These are phyloP conservation scores for Anthrax anthrax DNA, from an alignment of 2,888 invertebrate species.

Conservation along the genomic window DNA sequence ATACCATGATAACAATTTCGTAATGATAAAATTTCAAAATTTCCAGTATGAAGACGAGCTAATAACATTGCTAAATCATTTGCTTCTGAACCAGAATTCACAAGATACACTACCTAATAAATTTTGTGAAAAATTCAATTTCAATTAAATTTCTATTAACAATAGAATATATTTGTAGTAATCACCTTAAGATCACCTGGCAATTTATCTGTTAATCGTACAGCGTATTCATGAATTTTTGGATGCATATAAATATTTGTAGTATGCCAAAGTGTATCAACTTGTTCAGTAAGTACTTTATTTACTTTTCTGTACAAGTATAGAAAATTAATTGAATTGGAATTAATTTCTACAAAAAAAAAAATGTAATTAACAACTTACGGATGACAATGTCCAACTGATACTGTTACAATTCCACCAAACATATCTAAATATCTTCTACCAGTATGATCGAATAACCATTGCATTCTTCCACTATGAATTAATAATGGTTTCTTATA, in stretches of 20 bases:
- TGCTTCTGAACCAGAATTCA: conserved; percentile 95
- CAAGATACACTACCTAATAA: conserved; percentile 69
- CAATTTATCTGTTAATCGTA: conserved; percentile 62
- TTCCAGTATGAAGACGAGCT: conserved; percentile 72
- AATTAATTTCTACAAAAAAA: neutral
- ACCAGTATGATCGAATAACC: conserved; percentile 77
- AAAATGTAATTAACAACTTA: conserved; percentile 27
- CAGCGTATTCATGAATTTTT: conserved; percentile 79
- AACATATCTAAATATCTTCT: conserved; percentile 87
- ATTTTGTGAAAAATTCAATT: neutral
- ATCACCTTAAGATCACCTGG: conserved; percentile 71
- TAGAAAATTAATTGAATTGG: neutral
- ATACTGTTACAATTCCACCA: conserved; percentile 93
- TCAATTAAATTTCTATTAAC: too few relatives aligned
- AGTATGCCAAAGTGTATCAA: conserved; percentile 75
- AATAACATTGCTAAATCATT: conserved; percentile 87
- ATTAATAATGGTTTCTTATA: conserved; percentile 75
- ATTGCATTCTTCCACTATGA: conserved; percentile 81
- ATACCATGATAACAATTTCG: conserved; percentile 88
- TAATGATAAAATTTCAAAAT: conserved; percentile 71
- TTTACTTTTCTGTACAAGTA: conserved; percentile 57
- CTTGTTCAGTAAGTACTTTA: conserved; percentile 63
- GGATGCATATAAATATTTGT: conserved; percentile 86
- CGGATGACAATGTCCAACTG: conserved; percentile 97
- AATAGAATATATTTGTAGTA: too few relatives aligned